These are phyloP conservation scores for Aegithalos caudatus DNA, from an alignment of 2,113 vertebrate species.

Conservation along the genomic window DNA sequence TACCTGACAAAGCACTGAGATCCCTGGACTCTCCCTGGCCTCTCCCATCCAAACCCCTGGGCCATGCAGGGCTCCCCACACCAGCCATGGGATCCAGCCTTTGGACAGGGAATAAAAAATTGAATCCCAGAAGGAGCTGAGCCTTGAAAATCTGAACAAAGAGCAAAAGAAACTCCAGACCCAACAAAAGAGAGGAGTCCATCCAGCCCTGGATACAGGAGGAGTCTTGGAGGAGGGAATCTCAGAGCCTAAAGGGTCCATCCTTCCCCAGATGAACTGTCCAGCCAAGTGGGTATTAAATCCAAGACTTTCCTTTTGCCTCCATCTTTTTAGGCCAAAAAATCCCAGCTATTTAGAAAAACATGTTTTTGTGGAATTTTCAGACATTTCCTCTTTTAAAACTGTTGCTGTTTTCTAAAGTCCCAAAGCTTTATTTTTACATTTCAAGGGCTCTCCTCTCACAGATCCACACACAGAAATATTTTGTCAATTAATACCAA, in stretches of 20 bases:
- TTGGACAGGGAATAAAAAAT: neutral
- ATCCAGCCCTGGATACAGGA: neutral
- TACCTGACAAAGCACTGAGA: neutral
- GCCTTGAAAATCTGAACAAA: neutral
- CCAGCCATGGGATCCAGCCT: neutral
- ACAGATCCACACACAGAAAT: neutral
- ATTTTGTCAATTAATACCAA: neutral
- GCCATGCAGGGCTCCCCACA: neutral
- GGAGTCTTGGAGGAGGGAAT: neutral
- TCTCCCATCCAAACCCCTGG: neutral
- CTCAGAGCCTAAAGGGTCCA: neutral
- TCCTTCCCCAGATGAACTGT: neutral
- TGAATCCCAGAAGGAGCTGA: neutral
- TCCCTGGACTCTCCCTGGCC: neutral
- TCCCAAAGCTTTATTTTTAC: neutral
- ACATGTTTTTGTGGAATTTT: neutral
- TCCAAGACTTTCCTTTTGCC: neutral
- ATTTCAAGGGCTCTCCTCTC: neutral
- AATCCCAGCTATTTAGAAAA: constrained; percentile 26
- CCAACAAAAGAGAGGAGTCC: neutral
- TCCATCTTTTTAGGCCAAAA: constrained; percentile 2
- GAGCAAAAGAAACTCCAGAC: neutral
- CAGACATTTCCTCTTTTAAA: neutral
- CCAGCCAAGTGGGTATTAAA: neutral
- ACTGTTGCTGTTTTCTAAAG: neutral